phyloP scores from a whole-genome alignment of 92 coral and sea anemone genomes.

The Porites evermanni region DNA sequence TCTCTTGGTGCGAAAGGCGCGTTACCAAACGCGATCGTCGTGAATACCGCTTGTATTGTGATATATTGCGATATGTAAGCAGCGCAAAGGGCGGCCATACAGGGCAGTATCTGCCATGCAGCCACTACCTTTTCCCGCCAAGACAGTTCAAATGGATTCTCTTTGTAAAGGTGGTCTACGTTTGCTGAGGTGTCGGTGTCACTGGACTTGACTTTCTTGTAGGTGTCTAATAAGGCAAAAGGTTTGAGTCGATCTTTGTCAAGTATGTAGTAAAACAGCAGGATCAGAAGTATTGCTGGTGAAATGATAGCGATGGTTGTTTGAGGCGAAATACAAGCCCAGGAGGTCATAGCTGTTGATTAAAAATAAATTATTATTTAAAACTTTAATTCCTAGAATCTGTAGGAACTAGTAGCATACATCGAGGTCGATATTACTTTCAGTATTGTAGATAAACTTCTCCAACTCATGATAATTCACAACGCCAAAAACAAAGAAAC shows the following conservation, averaged over 20 bases:
- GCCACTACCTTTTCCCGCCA: constrained; percentile 77
- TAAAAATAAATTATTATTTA: neutral
- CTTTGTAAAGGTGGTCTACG: neutral
- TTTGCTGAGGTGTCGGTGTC: constrained; percentile 39
- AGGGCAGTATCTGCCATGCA: constrained; percentile 70
- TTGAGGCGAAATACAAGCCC: constrained; percentile 81
- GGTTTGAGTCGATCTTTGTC: constrained; percentile 87
- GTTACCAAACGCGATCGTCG: constrained; percentile 72
- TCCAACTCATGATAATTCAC: too few relatives aligned
- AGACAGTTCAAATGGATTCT: constrained; percentile 51
- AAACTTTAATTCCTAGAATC: too few relatives aligned
- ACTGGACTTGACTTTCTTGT: constrained; percentile 43
- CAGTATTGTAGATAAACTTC: too few relatives aligned
- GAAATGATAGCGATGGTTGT: constrained; percentile 67
- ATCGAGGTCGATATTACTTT: too few relatives aligned
- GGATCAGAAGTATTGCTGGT: constrained; percentile 63
- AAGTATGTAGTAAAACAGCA: constrained; percentile 75
- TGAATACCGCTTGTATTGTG: constrained; percentile 81
- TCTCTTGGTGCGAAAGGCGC: constrained; percentile 80
- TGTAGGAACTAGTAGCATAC: too few relatives aligned
- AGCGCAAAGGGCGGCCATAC: constrained; percentile 69
- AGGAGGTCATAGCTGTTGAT: constrained; percentile 80
- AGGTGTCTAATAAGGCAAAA: constrained; percentile 69
- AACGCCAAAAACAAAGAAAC: too few relatives aligned
- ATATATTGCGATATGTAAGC: constrained; percentile 74